Base-by-base conservation (phyloP, 2,888 invertebrate genomes). In the Oscheius sp. region DNA sequence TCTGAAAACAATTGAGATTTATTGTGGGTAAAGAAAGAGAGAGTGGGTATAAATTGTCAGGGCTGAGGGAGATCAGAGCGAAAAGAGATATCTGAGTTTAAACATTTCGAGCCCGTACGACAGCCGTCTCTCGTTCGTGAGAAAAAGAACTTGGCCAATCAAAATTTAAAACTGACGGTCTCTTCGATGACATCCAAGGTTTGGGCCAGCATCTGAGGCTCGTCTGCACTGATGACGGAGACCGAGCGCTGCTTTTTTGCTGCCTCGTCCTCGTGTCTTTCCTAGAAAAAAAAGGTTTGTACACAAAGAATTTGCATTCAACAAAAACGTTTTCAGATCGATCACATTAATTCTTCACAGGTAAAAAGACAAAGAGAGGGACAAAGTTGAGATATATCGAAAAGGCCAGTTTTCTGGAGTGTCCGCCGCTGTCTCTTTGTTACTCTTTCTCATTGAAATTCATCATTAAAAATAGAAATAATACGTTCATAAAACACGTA, bases 251-350 rank as follows among this genome's bases (percentile, higher is more conserved):
- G 80, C 60, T 79, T 79, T 72, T 83, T 84, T 35, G 77, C 80
- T 57, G 79, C 83, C 33, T 83, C 84, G 51, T 81, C 82, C 53
- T 84, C 83, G 59, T 79, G 82, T 74, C 79, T 83, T 76, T 89
- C 89, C 63, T 63, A 29, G 3, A 42, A 42, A 42, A 42, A 21
- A 21, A 21, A 21, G 21, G 21, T 21, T 21, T 21, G 21, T 21
- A 21, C 21, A 21, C 21, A 21, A 21, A 21, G 21, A 21, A 21
- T 21, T 21, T 21, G 21, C 21, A 21, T 21, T 21, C 21, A 21
- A 21, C 21, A 21, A 21, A 47, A 62, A 1, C 7, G 0, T 47
- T 47, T 35, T 9, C n/a, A 21, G 21, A 21, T 21, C 21, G 21
- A 21, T 21, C 21, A 21, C 0, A 21, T 21, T 21, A 21, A 0